A percentile compares a stretch with the other conserved stretches of the same genome.
Conservation (phyloP, 2,797 vertebrate genomes). For the Brachyalestes nurse region DNA sequence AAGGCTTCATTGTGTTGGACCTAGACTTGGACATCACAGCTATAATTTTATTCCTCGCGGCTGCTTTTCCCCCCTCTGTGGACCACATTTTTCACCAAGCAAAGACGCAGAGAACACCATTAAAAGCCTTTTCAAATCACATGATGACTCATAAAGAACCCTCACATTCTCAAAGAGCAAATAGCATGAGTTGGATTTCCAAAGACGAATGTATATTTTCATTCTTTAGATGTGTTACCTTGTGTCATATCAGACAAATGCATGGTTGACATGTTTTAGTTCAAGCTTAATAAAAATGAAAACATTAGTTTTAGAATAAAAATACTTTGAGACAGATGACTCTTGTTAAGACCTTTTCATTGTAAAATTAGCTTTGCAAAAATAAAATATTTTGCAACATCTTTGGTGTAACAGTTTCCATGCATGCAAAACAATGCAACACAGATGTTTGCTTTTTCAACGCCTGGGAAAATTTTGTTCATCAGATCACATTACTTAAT, state of each 20-base stretch:
- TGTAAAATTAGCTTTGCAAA: too few relatives aligned
- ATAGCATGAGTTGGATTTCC: slow-evolving; percentile 8
- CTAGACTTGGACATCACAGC: slow-evolving; percentile 22
- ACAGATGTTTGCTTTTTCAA: too few relatives aligned
- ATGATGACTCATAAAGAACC: background rate
- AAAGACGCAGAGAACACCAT: slow-evolving; percentile 49
- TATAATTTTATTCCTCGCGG: slow-evolving; percentile 26
- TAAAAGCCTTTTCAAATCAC: slow-evolving; percentile 29
- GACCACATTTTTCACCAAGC: slow-evolving; percentile 43
- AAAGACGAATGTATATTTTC: background rate
- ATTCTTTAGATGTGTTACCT: background rate
- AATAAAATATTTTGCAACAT: too few relatives aligned
- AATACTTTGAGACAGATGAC: too few relatives aligned
- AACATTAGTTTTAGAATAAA: too few relatives aligned
- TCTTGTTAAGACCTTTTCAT: too few relatives aligned
- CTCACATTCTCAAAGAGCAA: slow-evolving; percentile 29
- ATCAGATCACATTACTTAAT: too few relatives aligned
- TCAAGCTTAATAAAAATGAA: too few relatives aligned
- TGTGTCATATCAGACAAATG: background rate
- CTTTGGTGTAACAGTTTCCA: too few relatives aligned
- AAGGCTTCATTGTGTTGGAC: slow-evolving; percentile 27
- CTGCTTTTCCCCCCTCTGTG: slow-evolving; percentile 18
- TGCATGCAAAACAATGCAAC: too few relatives aligned
- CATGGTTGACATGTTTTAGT: background rate
- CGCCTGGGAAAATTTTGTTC: too few relatives aligned